Percentiles rank a stretch among this genome's conserved stretches.
These are phyloP conservation scores for Athalia rosae DNA, from an alignment of 2,888 invertebrate species.

Conservation along the genomic window DNA sequence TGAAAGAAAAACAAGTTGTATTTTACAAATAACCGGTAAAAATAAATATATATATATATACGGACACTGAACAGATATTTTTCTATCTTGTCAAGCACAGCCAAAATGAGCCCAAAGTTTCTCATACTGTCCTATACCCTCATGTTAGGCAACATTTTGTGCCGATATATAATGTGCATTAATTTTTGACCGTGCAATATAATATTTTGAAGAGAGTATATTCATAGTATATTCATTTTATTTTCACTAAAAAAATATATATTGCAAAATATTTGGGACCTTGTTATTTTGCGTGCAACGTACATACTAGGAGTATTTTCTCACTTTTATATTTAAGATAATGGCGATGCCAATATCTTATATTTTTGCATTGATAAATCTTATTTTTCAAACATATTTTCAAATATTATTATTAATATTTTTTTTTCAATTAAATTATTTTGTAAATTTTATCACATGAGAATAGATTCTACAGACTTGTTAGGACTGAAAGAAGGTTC, in stretches of 20 bases:
- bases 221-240: conserved; percentile 54
- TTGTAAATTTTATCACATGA: conserved; percentile 34
- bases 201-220: conserved; percentile 56
- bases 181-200: conserved; percentile 51
- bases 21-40: conserved; percentile 6
- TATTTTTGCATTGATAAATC: conserved; percentile 34
- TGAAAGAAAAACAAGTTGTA: not conserved
- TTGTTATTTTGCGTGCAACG: conserved; percentile 55
- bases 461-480: conserved; percentile 27
- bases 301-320: conserved; percentile 58
- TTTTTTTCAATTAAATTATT: conserved; percentile 16
- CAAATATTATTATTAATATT: conserved; percentile 1
- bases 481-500: not conserved
- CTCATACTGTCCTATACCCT: conserved; percentile 48
- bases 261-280: conserved; percentile 62
- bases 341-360: conserved; percentile 32
- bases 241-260: conserved; percentile 61
- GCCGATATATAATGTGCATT: conserved; percentile 52
- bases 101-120: conserved; percentile 55
- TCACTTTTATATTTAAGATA: conserved; percentile 28
- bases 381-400: conserved; percentile 31
- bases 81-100: conserved; percentile 54
- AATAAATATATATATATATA: conserved; percentile 25
- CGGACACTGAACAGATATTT: conserved; percentile 46
- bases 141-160: conserved; percentile 47